phyloP scores from a whole-genome alignment of 2,888 invertebrate genomes.

The Chrysodeixis includens region DNA sequence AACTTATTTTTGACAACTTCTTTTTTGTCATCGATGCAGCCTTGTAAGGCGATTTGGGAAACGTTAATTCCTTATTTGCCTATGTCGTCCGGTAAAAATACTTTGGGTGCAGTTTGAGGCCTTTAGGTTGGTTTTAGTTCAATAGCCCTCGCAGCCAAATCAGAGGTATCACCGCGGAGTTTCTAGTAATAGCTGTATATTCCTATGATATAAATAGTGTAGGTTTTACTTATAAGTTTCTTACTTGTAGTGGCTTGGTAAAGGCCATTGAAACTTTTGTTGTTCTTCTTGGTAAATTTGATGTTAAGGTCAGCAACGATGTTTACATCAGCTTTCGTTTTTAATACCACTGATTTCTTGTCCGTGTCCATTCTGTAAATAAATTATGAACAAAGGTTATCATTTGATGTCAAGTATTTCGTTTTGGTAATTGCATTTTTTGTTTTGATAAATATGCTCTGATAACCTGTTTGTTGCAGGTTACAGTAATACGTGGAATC shows the following conservation, averaged over 20 bases:
- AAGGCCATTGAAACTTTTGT: conserved; percentile 66
- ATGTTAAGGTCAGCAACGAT: conserved; percentile 68
- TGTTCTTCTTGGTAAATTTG: conserved; percentile 57
- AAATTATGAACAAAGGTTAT: conserved; percentile 29
- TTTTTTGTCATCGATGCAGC: too few relatives aligned
- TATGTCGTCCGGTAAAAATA: too few relatives aligned
- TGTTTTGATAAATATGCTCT: not conserved
- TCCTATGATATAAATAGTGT: not conserved
- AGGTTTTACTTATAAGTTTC: conserved; percentile 21
- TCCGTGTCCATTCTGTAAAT: conserved; percentile 73
- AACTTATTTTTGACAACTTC: too few relatives aligned
- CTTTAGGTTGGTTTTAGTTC: not conserved
- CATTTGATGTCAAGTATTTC: conserved; percentile 11
- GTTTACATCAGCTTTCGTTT: conserved; percentile 70
- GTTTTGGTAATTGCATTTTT: not conserved
- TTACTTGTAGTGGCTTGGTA: conserved; percentile 74
- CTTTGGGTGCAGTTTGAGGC: not conserved
- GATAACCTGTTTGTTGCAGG: not conserved
- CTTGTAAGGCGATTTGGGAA: not conserved
- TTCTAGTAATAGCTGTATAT: too few relatives aligned
- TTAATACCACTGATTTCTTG: conserved; percentile 71
- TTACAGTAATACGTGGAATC: not conserved
- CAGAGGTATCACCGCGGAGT: not conserved
- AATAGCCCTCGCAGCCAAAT: not conserved
- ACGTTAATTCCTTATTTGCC: too few relatives aligned